phyloP scores from a whole-genome alignment of 2,888 invertebrate genomes.

The Drosophila antonietae region DNA sequence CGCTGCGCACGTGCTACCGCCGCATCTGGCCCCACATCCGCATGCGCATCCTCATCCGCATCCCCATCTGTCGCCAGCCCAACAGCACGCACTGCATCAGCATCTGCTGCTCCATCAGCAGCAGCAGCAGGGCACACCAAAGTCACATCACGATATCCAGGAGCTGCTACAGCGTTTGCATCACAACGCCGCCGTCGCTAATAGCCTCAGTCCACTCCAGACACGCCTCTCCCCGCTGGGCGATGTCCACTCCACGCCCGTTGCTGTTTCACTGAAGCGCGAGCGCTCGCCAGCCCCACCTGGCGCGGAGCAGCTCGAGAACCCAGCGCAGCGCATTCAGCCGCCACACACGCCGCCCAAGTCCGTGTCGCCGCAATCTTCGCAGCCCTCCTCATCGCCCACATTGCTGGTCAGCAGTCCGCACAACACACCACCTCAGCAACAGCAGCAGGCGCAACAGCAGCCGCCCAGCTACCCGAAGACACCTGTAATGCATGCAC shows the following conservation, averaged over 20 bases:
- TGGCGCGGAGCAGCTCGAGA: constrained; percentile 74
- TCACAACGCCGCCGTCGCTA: constrained; percentile 81
- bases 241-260: constrained; percentile 37
- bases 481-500: constrained; percentile 54
- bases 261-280: constrained; percentile 76
- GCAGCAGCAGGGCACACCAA: constrained; percentile 71
- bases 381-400: constrained; percentile 80
- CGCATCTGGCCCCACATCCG: constrained; percentile 65
- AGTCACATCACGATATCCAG: constrained; percentile 82
- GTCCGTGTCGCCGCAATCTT: constrained; percentile 82
- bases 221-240: constrained; percentile 73
- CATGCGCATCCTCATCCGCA: constrained; percentile 58
- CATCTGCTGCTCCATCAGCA: constrained; percentile 77
- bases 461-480: constrained; percentile 65
- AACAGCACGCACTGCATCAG: constrained; percentile 81
- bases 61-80: constrained; percentile 72
- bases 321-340: constrained; percentile 83
- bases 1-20: constrained; percentile 51
- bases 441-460: constrained; percentile 49
- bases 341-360: constrained; percentile 83
- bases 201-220: constrained; percentile 77
- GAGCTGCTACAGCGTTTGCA: constrained; percentile 83
- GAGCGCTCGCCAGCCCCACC: constrained; percentile 82
- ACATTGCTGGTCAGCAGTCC: constrained; percentile 71
- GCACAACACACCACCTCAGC: constrained; percentile 62